Evolutionary conservation across 2,888 invertebrate genomes (phyloP), one percentile per base, ranked within the genome.

Genomic region (Prionchulus punctatus): DNA sequence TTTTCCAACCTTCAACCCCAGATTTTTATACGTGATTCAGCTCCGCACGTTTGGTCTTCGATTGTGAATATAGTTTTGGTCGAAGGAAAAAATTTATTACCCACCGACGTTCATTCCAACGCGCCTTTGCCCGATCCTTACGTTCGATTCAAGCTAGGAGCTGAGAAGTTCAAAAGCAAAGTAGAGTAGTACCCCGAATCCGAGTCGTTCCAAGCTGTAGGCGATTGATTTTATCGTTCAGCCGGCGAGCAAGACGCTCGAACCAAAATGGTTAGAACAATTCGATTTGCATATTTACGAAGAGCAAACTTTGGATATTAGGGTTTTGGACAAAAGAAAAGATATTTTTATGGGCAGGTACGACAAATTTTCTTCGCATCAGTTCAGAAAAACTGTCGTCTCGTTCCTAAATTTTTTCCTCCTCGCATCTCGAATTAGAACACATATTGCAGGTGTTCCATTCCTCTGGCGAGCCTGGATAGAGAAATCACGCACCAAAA

Each of bases 101-200:
- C 85, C 0, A 84, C 87, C 80, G 86, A 89, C 70, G 79, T 85
- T 63, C 89, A 89, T 67, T 83, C 49, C 27, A 48, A 25, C 23
- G 58, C 48, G 21, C 31, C 30, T 18, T 7, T 7, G 15, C 58
- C 57, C 15, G 91, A 92, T 73, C 88, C 90, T 56, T 92, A 90
- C 72, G 89, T 89, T 70, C 94, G 92, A 76, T 92, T 98, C 78
- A 84, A 90, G 73, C 80, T 98, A 74, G 94, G 91, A 60, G 86
- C 86, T 67, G 96, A 96, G 76, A 96, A 94, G 76, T 94, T 87
- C 77, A 94, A 92, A 76, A 90, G 89, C 71, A 89, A 92, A 74
- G 36, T 36, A 30, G n/a, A n/a, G n/a, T n/a, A n/a, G n/a, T n/a
- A n/a, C n/a, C n/a, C n/a, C n/a, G n/a, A n/a, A n/a, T n/a, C n/a